Base-by-base conservation (phyloP, 2,113 vertebrate genomes). In the Toxotes chatareus region DNA sequence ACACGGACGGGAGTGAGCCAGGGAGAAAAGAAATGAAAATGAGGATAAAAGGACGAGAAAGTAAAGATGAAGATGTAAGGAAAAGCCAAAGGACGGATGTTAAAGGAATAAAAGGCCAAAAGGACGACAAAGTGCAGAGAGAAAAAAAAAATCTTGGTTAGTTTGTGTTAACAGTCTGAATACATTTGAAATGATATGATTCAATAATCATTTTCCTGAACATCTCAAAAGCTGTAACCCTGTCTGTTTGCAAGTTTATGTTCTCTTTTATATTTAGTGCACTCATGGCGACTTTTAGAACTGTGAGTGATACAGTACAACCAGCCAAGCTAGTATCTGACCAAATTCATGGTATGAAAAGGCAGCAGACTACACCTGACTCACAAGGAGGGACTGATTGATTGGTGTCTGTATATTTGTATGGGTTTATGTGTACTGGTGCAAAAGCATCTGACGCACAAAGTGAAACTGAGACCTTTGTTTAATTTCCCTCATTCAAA, bases 401-500 rank as follows among this genome's bases (percentile, higher is more conserved):
- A 83, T 65, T 60, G 46, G 38, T 34, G 62, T 76, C 31, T 5
- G 49, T 70, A 7, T 12, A 17, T 75, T 17, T 34, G 34, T 79
- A 46, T 62, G 57, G 23, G 47, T 71, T 49, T 12, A 27, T 60
- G 27, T 76, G 44, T 74, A 61, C 14, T 31, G 7, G 49, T 3
- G 14, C 14, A 56, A 2, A 63, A 69, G 79, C 56, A 69, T 89
- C 71, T 59, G 72, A 67, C 79, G 73, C 77, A 64, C 73, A 66
- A 53, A 82, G 62, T 86, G 80, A 86, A 88, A 82, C 51, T 27
- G 56, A 88, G 85, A 76, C 7, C 67, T 69, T 56, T 14, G 65
- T 81, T 84, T 85, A 79, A 84, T 82, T 85, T 78, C 59, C 60
- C 76, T 75, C 59, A 82, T 71, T 91, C 80, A 82, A 47, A 83